Evolutionary conservation across 2,888 invertebrate species (phyloP).

Genomic region (Scaeva pyrastri): DNA sequence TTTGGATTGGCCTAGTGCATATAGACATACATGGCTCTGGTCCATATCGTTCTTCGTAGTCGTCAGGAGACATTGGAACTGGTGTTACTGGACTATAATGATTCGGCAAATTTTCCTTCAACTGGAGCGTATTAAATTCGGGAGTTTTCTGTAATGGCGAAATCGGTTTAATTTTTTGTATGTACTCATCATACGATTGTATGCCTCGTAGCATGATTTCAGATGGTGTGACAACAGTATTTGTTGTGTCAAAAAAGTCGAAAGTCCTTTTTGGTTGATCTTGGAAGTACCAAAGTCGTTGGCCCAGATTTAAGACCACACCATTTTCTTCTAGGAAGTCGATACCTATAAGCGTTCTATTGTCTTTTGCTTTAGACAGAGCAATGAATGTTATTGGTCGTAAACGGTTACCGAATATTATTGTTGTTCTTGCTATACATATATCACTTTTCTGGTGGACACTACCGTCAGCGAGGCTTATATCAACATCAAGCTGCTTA

Average conservation of each 20-base stretch:
- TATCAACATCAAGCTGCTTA: not conserved
- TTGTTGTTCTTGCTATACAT: slow-evolving; percentile 15
- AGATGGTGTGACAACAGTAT: not conserved
- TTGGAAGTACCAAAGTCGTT: slow-evolving; percentile 24
- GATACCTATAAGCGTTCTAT: slow-evolving; percentile 42
- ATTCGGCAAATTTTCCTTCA: not conserved
- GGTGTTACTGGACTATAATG: not conserved
- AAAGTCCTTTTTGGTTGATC: slow-evolving; percentile 10
- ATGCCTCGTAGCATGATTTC: not conserved
- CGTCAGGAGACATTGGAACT: not conserved
- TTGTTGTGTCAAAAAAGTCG: slow-evolving; percentile 14
- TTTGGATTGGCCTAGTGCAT: too few species aligned
- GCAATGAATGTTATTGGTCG: slow-evolving; percentile 6
- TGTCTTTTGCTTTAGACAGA: not conserved
- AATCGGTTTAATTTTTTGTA: not conserved
- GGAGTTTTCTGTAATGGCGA: slow-evolving; percentile 15
- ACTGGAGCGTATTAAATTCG: not conserved
- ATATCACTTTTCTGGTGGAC: not conserved
- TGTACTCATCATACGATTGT: not conserved
- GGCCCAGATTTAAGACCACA: slow-evolving; percentile 14
- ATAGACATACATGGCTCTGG: not conserved
- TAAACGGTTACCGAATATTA: slow-evolving; percentile 44
- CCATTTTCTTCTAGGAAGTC: too few species aligned
- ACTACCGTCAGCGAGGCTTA: slow-evolving; percentile 29
- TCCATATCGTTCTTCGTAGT: not conserved